phyloP scores from a whole-genome alignment of 2,888 invertebrate species.

The Hirtodrosophila confusa region DNA sequence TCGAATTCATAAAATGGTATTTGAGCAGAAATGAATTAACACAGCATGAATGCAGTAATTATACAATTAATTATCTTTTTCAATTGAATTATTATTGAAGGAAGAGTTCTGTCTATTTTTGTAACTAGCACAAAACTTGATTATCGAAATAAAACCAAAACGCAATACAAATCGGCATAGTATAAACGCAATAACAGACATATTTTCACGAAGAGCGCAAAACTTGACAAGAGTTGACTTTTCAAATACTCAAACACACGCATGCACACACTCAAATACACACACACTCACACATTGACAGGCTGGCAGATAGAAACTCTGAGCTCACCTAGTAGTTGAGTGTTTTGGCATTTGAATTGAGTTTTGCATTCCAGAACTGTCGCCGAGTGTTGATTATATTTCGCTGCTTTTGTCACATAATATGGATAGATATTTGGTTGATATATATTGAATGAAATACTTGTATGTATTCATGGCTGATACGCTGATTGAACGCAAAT shows the following conservation, averaged over 20 bases:
- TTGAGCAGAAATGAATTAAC: too few relatives aligned
- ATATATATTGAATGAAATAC: slow-evolving; percentile 34
- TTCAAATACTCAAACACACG: slow-evolving; percentile 37
- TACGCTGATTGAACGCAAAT: slow-evolving; percentile 72
- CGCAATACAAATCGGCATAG: slow-evolving; percentile 12
- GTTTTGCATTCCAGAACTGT: slow-evolving; percentile 52
- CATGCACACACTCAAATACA: not conserved
- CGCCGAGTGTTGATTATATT: slow-evolving; percentile 59
- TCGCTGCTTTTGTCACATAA: slow-evolving; percentile 57
- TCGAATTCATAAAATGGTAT: too few relatives aligned
- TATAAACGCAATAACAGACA: slow-evolving; percentile 31
- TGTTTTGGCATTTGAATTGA: slow-evolving; percentile 73
- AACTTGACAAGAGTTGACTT: slow-evolving; percentile 55
- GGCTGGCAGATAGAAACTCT: slow-evolving; percentile 11
- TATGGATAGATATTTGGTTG: slow-evolving; percentile 35
- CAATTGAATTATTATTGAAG: too few relatives aligned
- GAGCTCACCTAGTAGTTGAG: slow-evolving; percentile 55
- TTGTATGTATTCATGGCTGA: slow-evolving; percentile 33
- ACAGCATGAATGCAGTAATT: too few relatives aligned
- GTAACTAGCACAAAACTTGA: too few relatives aligned
- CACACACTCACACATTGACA: slow-evolving; percentile 11
- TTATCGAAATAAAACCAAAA: not conserved
- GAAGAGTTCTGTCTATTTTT: too few relatives aligned
- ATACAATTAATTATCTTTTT: too few relatives aligned
- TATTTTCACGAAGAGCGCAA: slow-evolving; percentile 27